A percentile compares a stretch with the other conserved stretches of the same genome.
phyloP scores from a whole-genome alignment of 2,888 invertebrate genomes.

The Hemicrepidius hirtus region DNA sequence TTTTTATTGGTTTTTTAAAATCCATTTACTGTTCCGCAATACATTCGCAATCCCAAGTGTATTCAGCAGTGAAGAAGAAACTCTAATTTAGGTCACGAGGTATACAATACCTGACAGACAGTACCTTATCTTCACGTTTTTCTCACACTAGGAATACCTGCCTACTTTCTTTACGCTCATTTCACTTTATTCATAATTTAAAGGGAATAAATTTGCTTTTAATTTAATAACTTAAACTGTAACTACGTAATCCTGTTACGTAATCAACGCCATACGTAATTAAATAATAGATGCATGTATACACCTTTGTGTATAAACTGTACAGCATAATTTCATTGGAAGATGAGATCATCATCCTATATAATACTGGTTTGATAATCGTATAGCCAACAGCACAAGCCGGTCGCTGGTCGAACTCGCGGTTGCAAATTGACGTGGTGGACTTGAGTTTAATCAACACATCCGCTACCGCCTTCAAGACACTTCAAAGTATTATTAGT shows the following conservation, averaged over 20 bases:
- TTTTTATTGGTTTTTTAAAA: too few species aligned
- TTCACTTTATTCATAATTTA: neutral
- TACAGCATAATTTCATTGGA: constrained; percentile 61
- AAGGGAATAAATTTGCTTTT: neutral
- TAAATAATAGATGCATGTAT: constrained; percentile 40
- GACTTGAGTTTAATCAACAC: constrained; percentile 32
- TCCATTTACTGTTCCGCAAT: neutral
- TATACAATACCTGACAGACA: too few species aligned
- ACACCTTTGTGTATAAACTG: constrained; percentile 58
- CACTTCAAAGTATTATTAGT: neutral
- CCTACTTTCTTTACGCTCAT: neutral
- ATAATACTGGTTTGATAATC: constrained; percentile 64
- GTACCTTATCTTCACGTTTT: neutral
- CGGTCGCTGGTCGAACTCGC: constrained; percentile 14
- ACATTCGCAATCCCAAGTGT: neutral
- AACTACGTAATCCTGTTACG: constrained; percentile 19
- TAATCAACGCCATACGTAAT: constrained; percentile 6
- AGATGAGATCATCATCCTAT: constrained; percentile 67
- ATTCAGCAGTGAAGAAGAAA: neutral
- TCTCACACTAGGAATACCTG: neutral
- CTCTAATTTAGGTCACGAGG: constrained; percentile 7
- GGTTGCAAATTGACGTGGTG: constrained; percentile 11
- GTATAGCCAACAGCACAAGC: constrained; percentile 27
- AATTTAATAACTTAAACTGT: neutral
- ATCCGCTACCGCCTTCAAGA: constrained; percentile 19